These are phyloP conservation scores for Onychostruthus taczanowskii DNA, from an alignment of 2,113 vertebrate species.

Conservation along the genomic window DNA sequence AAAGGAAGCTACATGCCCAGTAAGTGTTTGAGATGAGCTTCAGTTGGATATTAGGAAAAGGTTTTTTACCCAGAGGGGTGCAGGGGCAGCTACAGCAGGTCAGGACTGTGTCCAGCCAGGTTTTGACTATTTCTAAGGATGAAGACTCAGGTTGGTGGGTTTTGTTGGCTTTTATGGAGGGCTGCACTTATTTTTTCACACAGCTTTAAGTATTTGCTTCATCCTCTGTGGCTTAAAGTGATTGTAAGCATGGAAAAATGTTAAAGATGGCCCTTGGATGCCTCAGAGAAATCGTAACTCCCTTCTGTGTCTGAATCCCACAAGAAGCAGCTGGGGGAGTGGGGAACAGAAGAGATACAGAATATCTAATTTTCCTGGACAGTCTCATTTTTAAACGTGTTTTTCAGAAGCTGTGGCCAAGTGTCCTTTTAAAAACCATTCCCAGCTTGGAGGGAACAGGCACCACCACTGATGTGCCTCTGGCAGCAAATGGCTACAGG, in stretches of 20 bases:
- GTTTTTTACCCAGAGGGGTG: background rate
- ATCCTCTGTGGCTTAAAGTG: background rate
- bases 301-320: background rate
- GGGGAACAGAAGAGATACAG: background rate
- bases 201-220: background rate
- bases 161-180: background rate
- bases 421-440: background rate
- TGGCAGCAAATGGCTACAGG: background rate
- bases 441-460: background rate
- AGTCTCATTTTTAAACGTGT: background rate
- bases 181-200: background rate
- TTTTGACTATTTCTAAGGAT: background rate
- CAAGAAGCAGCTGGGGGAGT: background rate
- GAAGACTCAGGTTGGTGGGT: background rate
- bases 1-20: background rate
- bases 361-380: background rate
- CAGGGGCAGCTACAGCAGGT: background rate
- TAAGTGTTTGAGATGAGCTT: background rate
- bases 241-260: background rate
- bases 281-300: background rate
- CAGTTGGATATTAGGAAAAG: background rate
- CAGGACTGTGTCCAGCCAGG: background rate
- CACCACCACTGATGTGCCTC: background rate
- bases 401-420: background rate
- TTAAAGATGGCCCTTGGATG: background rate